phyloP scores from a whole-genome alignment of 2,113 vertebrate species.

The Chrysemys picta region DNA sequence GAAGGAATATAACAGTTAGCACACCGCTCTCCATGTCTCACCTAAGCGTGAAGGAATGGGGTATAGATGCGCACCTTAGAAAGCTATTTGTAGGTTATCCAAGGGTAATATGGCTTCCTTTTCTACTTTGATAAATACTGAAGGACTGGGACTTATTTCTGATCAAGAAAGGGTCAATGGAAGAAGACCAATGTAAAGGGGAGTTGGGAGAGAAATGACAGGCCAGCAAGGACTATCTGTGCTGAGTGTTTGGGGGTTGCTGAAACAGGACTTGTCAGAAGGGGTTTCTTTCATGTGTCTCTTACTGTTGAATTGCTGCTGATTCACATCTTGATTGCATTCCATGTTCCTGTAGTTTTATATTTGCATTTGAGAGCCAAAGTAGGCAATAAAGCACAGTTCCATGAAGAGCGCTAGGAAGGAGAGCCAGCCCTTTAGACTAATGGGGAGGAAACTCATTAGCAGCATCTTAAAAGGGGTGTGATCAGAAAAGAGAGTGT shows the following conservation, averaged over 20 bases:
- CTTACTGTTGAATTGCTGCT: too few relatives aligned
- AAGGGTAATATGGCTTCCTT: background rate
- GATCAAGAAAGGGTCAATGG: background rate
- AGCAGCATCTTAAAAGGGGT: background rate
- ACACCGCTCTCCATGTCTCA: too few relatives aligned
- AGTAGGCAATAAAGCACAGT: background rate
- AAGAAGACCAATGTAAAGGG: background rate
- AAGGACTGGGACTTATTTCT: background rate
- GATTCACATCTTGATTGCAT: background rate
- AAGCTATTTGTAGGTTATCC: background rate
- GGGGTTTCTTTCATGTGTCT: background rate
- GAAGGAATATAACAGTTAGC: background rate
- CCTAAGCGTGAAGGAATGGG: background rate
- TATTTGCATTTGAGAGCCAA: background rate
- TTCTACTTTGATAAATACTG: background rate
- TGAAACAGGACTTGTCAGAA: background rate
- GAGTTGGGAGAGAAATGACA: background rate
- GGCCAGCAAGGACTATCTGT: background rate
- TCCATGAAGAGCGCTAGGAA: background rate
- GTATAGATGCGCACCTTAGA: background rate
- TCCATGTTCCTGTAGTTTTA: background rate
- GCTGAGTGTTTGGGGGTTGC: background rate
- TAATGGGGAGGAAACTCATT: background rate
- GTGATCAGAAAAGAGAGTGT: background rate
- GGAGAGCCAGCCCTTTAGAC: background rate